These are phyloP conservation scores for Ladona fulva DNA, from an alignment of 1,140 invertebrate species.

Conservation along the genomic window DNA sequence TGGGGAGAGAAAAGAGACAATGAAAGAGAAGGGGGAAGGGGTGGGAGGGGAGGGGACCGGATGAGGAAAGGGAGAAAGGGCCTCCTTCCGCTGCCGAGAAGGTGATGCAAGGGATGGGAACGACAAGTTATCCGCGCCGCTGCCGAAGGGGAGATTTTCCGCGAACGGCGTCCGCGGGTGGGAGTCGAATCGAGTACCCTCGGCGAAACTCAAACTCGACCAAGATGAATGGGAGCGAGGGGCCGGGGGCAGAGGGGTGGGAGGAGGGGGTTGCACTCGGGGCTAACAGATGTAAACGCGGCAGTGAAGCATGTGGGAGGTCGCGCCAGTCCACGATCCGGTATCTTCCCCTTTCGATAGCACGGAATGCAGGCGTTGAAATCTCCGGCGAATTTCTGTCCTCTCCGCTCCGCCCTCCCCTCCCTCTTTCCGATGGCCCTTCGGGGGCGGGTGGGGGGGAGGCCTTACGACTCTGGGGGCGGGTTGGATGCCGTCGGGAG, in stretches of 20 bases:
- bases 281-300: too few relatives aligned
- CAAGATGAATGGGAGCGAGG: too few relatives aligned
- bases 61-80: background rate
- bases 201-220: too few relatives aligned
- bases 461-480: background rate
- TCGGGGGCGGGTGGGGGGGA: background rate
- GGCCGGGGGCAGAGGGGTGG: background rate
- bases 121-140: too few relatives aligned
- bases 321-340: too few relatives aligned
- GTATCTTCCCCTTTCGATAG: background rate
- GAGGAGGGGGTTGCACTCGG: background rate
- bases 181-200: too few relatives aligned
- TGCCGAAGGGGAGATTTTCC: too few relatives aligned
- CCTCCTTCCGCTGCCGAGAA: background rate
- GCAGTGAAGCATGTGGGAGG: too few relatives aligned
- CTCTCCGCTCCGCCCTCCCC: background rate
- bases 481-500: background rate
- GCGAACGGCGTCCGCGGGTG: too few relatives aligned
- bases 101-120: background rate
- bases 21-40: background rate
- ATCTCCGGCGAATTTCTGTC: background rate
- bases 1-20: background rate
- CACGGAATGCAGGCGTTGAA: background rate
- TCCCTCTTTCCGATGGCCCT: background rate
- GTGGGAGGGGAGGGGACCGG: background rate